Percentiles rank a stretch among this genome's conserved stretches.
phyloP scores from a whole-genome alignment of 2,797 vertebrate species.

The Orestias chungarensis region DNA sequence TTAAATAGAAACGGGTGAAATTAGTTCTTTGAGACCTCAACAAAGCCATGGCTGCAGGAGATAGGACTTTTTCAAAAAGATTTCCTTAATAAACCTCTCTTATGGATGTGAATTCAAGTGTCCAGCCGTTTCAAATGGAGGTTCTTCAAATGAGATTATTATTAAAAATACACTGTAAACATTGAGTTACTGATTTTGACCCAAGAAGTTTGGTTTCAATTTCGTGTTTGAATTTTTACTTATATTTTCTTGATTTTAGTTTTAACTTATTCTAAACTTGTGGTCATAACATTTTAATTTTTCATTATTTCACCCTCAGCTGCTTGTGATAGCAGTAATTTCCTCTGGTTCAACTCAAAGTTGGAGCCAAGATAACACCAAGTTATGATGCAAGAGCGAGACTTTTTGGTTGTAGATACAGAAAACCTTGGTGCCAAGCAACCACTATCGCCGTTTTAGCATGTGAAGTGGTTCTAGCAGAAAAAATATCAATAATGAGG shows the following conservation, averaged over 20 bases:
- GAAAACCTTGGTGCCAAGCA: not conserved
- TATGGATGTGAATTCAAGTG: not conserved
- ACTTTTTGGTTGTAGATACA: not conserved
- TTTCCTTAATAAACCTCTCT: not conserved
- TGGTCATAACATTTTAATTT: not conserved
- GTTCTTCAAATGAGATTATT: not conserved
- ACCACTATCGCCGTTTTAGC: not conserved
- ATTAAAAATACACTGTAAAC: not conserved
- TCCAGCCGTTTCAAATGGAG: not conserved
- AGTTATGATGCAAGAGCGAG: not conserved
- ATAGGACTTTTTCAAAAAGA: not conserved
- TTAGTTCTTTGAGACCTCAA: slow-evolving; percentile 7
- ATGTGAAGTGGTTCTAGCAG: not conserved
- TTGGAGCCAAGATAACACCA: not conserved
- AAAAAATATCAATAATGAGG: not conserved
- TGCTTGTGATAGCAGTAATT: not conserved
- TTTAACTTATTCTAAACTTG: not conserved
- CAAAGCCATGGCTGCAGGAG: slow-evolving; percentile 5
- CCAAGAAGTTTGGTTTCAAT: not conserved
- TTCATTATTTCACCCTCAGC: not conserved
- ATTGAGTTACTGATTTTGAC: not conserved
- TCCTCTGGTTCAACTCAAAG: not conserved
- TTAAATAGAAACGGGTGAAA: slow-evolving; percentile 23
- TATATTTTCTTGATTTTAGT: not conserved
- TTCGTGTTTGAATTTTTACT: not conserved